A percentile compares a stretch with the other conserved stretches of the same genome.
Evolutionary conservation across 2,888 invertebrate species (phyloP).

Genomic region (Tipula vernalis): DNA sequence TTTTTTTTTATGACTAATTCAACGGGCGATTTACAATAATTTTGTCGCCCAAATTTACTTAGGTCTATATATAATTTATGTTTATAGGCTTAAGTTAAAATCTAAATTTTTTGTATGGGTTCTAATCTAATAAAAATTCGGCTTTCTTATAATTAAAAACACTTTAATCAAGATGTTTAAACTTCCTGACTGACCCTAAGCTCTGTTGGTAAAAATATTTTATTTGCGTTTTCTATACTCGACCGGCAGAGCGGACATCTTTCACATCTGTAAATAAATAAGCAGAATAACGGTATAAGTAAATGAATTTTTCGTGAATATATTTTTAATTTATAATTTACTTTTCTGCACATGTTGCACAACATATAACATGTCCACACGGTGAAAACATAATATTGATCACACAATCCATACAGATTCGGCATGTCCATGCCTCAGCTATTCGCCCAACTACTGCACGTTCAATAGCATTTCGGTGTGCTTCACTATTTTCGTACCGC

Average conservation of each 20-base stretch:
- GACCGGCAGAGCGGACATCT: slow-evolving; percentile 34
- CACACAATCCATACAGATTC: slow-evolving; percentile 75
- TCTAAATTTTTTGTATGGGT: background rate
- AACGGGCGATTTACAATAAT: background rate
- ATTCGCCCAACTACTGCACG: slow-evolving; percentile 34
- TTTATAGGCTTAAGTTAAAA: background rate
- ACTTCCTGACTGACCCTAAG: slow-evolving; percentile 20
- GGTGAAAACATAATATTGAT: slow-evolving; percentile 77
- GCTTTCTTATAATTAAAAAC: background rate
- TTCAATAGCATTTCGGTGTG: slow-evolving; percentile 24
- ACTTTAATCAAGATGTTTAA: background rate
- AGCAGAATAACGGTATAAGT: background rate
- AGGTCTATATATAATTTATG: background rate
- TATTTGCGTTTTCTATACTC: slow-evolving; percentile 29
- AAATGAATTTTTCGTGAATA: background rate
- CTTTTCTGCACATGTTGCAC: slow-evolving; percentile 59
- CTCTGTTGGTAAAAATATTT: slow-evolving; percentile 33
- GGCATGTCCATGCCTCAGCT: slow-evolving; percentile 63
- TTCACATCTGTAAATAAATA: slow-evolving; percentile 25
- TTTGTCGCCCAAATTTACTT: background rate
- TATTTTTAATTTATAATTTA: slow-evolving; percentile 22
- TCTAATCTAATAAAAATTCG: background rate
- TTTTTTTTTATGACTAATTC: background rate
- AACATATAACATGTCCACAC: slow-evolving; percentile 79
- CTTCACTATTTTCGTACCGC: background rate